Evolutionary conservation across 1,140 invertebrate genomes (phyloP).

Genomic region (Sesamia nonagrioides): DNA sequence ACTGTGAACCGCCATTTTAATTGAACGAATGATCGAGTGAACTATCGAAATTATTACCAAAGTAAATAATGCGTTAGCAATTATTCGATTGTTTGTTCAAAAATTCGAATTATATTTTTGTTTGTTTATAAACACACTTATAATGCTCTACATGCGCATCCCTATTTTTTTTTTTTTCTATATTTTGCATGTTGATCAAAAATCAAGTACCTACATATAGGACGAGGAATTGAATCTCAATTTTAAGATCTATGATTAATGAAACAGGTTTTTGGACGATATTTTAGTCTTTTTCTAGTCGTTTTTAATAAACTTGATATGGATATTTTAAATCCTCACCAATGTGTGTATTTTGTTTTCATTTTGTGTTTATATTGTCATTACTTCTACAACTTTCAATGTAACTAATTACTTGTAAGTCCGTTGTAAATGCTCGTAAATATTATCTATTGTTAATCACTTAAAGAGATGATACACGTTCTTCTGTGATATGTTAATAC

Average conservation of each 20-base stretch:
- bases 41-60: constrained; percentile 23
- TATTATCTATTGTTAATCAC: constrained; percentile 14
- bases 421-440: constrained; percentile 18
- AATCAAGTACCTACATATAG: no score
- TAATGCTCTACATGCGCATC: no score
- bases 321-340: no score
- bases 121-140: not conserved
- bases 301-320: no score
- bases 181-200: no score
- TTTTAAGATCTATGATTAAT: no score
- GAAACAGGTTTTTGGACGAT: no score
- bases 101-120: not conserved
- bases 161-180: no score
- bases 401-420: constrained; percentile 8
- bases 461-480: constrained; percentile 20
- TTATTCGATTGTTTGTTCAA: constrained; percentile 20
- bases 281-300: no score
- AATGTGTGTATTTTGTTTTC: no score
- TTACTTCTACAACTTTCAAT: constrained; percentile 24
- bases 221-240: no score
- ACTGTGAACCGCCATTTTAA: constrained; percentile 30
- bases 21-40: constrained; percentile 31
- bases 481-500: constrained; percentile 44
- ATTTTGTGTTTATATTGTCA: not conserved
- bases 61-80: constrained; percentile 21